Conservation (phyloP, 2,888 invertebrate genomes). For the Incurvaria masculella region DNA sequence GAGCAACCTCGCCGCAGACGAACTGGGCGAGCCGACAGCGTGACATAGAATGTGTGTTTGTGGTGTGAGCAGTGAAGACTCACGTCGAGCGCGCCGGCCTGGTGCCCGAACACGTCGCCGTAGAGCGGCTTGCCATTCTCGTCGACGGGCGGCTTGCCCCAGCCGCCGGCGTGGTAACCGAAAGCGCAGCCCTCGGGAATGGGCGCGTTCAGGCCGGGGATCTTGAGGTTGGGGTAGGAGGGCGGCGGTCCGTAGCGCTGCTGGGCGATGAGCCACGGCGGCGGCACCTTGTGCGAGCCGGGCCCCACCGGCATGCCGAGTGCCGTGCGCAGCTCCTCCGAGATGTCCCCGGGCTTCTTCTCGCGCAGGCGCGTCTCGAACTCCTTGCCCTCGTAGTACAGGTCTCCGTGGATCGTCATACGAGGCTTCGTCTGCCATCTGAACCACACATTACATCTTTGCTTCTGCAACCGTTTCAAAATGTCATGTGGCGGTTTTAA, state of each 20-base stretch:
- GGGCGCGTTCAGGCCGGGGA: constrained; percentile 96
- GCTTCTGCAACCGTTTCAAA: neutral
- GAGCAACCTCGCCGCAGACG: too few species aligned
- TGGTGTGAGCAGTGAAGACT: too few species aligned
- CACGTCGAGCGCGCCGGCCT: constrained; percentile 68
- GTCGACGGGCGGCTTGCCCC: constrained; percentile 99
- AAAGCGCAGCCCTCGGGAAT: constrained; percentile 98
- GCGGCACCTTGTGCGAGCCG: constrained; percentile 85
- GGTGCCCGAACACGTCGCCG: constrained; percentile 97
- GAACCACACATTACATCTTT: neutral
- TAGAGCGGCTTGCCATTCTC: constrained; percentile 97
- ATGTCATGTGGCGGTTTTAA: neutral
- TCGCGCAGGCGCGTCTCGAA: constrained; percentile 96
- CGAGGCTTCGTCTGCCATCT: constrained; percentile 99
- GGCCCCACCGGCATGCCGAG: constrained; percentile 99
- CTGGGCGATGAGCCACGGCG: constrained; percentile 97
- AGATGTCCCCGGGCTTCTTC: constrained; percentile 97
- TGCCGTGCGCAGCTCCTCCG: constrained; percentile 93
- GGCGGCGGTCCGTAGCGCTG: constrained; percentile 99
- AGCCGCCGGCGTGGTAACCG: constrained; percentile 98
- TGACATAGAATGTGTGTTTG: too few species aligned
- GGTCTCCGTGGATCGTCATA: constrained; percentile 98
- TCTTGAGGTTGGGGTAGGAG: constrained; percentile 97
- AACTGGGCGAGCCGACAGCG: too few species aligned
- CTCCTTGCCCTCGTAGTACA: constrained; percentile 99